phyloP scores from a whole-genome alignment of 1,140 invertebrate genomes.

The Mactra quadrangularis region DNA sequence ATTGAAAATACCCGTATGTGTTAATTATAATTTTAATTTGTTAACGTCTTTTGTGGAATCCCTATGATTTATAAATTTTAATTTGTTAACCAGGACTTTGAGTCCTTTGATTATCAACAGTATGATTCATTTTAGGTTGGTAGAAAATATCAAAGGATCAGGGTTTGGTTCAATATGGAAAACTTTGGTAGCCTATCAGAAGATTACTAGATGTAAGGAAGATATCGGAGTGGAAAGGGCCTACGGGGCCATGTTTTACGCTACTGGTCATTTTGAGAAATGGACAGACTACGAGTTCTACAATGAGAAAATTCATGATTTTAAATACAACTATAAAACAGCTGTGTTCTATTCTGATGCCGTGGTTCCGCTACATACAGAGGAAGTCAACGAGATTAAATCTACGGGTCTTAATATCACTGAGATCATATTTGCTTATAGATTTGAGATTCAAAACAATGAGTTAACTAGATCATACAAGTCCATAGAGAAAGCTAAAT shows the following conservation, averaged over 20 bases:
- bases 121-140: constrained; percentile 28
- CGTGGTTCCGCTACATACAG: constrained; percentile 13
- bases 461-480: constrained; percentile 37
- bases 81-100: no score
- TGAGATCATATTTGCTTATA: constrained; percentile 61
- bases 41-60: no score
- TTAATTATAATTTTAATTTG: no score
- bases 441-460: constrained; percentile 64
- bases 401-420: constrained; percentile 62
- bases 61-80: no score
- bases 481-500: constrained; percentile 61
- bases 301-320: constrained; percentile 24
- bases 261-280: constrained; percentile 35
- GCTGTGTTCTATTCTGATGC: constrained; percentile 28
- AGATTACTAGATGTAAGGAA: constrained; percentile 45
- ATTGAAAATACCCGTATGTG: no score
- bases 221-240: constrained; percentile 43
- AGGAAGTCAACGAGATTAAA: constrained; percentile 6
- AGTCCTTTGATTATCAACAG: no score
- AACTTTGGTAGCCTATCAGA: constrained; percentile 46
- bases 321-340: constrained; percentile 49
- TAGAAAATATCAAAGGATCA: constrained; percentile 28
- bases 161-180: constrained; percentile 51
- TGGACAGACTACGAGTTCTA: constrained; percentile 23
- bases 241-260: constrained; percentile 44